Base-by-base conservation (phyloP, 2,797 vertebrate genomes). In the Thunnus albacares region DNA sequence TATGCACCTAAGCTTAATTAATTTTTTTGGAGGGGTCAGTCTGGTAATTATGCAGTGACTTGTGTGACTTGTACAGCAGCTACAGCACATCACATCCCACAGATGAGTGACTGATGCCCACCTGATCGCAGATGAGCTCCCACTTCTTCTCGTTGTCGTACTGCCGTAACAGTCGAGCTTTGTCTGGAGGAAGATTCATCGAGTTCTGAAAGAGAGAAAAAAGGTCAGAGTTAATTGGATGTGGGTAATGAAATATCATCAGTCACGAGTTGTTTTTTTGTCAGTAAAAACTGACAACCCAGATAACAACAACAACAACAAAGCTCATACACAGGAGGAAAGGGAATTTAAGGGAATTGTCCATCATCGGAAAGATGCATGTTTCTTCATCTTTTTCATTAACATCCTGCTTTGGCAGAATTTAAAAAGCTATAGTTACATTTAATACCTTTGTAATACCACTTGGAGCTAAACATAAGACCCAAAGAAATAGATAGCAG, bases 81-180 rank as follows among this genome's bases (percentile, higher is more conserved):
- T 52, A 10, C 45, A 45, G 60, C 17, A 14, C 13, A 69, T 4
- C 7, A 28, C 10, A 61, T 64, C 49, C 63, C 15, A 30, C 13
- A 59, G 7, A 68, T 13, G 7, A 80, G 45, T 41, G n/a, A 65
- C 22, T 20, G 71, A 56, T 24, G 41, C 89, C 71, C 93, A 99
- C 98, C 97, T 99, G 98, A 91, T 99, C 98, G 55, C 98, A 99
- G 90, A 99, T 97, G 78, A 99, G 96, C 80, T 99, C 98, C 98
- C 98, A 99, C 91, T 99, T 99, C 94, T 99, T 99, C 94, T 99
- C 98, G 10, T 97, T 99, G 95, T 99, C 98, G 13, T 99, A 99
- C 90, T 99, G 98, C 9, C 97, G 94, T 87, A 99, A 93, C 53
- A 99, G 94, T 80, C 98, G 95, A 20, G 98, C 98, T 93, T 99